A percentile compares a stretch with the other conserved stretches of the same genome.
phyloP scores from a whole-genome alignment of 2,888 invertebrate species.

The Heterodera filipjevi region DNA sequence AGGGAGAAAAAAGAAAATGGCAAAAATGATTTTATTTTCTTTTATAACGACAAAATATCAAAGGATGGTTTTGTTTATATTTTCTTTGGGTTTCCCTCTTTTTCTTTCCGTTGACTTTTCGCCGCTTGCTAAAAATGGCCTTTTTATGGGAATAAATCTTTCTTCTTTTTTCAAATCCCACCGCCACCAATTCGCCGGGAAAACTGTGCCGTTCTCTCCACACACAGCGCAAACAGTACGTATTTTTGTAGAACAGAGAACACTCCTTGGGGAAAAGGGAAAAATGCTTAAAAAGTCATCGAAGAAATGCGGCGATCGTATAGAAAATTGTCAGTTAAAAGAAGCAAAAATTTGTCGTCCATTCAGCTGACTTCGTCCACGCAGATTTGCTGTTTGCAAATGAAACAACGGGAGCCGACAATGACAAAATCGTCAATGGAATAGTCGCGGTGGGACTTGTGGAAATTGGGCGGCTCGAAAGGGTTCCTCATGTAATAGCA shows the following conservation, averaged over 20 bases:
- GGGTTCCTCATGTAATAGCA: conserved; percentile 38
- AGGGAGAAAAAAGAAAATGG: neutral
- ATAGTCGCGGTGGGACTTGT: conserved; percentile 32
- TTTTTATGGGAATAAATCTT: neutral
- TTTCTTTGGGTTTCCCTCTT: neutral
- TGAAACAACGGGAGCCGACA: conserved; percentile 34
- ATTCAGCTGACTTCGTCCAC: conserved; percentile 28
- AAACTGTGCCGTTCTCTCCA: conserved; percentile 34
- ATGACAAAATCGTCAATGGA: conserved; percentile 34
- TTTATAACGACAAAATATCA: neutral
- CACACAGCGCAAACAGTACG: conserved; percentile 37
- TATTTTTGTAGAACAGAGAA: conserved; percentile 32
- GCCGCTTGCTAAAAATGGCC: conserved; percentile 11
- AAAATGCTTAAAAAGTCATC: neutral
- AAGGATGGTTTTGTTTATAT: neutral
- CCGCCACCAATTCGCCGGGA: conserved; percentile 28
- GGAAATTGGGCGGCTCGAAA: conserved; percentile 34
- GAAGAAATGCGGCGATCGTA: too few relatives aligned
- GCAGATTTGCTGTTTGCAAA: conserved; percentile 35
- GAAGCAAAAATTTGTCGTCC: neutral
- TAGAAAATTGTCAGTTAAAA: too few relatives aligned
- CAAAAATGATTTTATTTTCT: neutral
- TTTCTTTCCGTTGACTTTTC: conserved; percentile 15
- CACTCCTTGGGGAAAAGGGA: conserved; percentile 27
- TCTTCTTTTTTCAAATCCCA: neutral